Conservation (phyloP, 2,113 vertebrate species). For the Phalacrocorax pelagicus region DNA sequence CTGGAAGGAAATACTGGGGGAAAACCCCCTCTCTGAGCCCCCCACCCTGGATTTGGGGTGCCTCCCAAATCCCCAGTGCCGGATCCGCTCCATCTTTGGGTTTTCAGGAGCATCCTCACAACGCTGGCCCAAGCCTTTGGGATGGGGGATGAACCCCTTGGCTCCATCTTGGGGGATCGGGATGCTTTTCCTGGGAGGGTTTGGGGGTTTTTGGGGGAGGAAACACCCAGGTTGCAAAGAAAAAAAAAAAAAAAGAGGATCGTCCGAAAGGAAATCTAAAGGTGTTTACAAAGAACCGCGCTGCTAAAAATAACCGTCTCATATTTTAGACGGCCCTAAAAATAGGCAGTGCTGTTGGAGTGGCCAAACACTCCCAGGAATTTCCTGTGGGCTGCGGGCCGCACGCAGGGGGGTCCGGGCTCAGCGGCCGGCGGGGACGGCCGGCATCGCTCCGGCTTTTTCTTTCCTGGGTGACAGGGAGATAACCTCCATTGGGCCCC, state of each 20-base stretch:
- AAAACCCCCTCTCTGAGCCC: neutral
- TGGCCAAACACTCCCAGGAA: constrained; percentile 65
- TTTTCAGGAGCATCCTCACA: neutral
- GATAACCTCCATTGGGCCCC: neutral
- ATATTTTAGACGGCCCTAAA: constrained; percentile 61
- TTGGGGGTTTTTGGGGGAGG: neutral
- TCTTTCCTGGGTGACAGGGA: neutral
- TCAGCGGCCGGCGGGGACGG: neutral
- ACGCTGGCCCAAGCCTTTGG: neutral
- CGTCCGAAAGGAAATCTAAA: constrained; percentile 47
- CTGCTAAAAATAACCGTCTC: constrained; percentile 59
- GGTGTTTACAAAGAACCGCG: constrained; percentile 59
- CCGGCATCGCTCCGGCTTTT: neutral
- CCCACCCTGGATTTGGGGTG: neutral
- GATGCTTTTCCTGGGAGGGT: neutral
- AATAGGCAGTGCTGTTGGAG: constrained; percentile 53
- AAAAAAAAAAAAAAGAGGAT: neutral
- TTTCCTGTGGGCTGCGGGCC: constrained; percentile 64
- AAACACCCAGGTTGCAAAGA: neutral
- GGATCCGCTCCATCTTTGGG: accelerated
- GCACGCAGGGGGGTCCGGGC: constrained; percentile 22
- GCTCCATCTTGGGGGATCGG: neutral
- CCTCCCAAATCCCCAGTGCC: neutral
- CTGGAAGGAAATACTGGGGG: neutral
- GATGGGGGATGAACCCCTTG: neutral